A percentile compares a stretch with the other conserved stretches of the same genome.
phyloP scores from a whole-genome alignment of 2,888 invertebrate genomes.

The Phoenoteleia sp. region DNA sequence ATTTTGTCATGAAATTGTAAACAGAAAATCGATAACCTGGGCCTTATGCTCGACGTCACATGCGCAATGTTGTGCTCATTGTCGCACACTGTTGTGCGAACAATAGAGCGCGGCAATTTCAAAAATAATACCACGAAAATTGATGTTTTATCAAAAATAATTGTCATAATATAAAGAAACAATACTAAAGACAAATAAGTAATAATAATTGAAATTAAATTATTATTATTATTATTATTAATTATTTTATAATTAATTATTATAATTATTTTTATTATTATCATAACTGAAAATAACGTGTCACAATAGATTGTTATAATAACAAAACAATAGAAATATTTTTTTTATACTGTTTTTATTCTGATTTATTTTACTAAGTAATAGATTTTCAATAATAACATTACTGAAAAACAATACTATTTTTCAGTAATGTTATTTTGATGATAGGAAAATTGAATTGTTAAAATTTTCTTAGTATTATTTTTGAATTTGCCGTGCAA shows the following conservation, averaged over 20 bases:
- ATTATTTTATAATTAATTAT: constrained; percentile 22
- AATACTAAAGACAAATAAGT: constrained; percentile 22
- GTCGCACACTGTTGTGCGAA: constrained; percentile 22
- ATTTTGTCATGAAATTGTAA: constrained; percentile 22
- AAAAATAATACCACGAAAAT: constrained; percentile 17
- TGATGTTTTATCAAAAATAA: constrained; percentile 22
- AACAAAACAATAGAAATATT: constrained; percentile 19
- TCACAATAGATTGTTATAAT: constrained; percentile 20
- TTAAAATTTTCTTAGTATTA: constrained; percentile 22
- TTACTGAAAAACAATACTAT: constrained; percentile 22
- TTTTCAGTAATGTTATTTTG: constrained; percentile 22
- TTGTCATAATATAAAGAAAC: constrained; percentile 22
- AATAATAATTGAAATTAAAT: constrained; percentile 22
- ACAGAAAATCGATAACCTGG: constrained; percentile 22
- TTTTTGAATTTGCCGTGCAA: constrained; percentile 22
- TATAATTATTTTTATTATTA: constrained; percentile 22
- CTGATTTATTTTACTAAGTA: constrained; percentile 22
- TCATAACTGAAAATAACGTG: constrained; percentile 22
- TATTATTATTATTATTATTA: constrained; percentile 22
- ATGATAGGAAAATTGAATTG: constrained; percentile 22
- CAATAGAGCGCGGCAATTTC: constrained; percentile 22
- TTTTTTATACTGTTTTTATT: constrained; percentile 22
- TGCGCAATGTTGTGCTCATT: constrained; percentile 22
- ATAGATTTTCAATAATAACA: constrained; percentile 22
- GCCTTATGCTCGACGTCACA: constrained; percentile 22